These are phyloP conservation scores for Frieseomelitta varia DNA, from an alignment of 1,140 invertebrate genomes.

Conservation along the genomic window DNA sequence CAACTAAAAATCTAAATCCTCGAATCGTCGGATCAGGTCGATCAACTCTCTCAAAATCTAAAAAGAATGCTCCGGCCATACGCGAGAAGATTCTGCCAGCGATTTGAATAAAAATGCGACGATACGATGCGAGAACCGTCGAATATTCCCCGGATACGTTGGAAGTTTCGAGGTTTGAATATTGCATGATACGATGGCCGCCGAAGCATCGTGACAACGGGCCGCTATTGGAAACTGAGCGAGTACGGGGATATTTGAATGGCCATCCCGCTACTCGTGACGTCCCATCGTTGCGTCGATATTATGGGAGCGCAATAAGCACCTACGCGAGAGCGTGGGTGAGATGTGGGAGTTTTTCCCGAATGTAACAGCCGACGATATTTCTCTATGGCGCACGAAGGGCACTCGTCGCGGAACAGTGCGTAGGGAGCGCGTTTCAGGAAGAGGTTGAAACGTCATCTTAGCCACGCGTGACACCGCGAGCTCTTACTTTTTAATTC, in stretches of 20 bases:
- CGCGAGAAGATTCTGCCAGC: no score
- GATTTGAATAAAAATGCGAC: conserved; percentile 33
- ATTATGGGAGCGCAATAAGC: conserved; percentile 55
- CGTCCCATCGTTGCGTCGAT: conserved; percentile 32
- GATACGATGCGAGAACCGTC: not conserved
- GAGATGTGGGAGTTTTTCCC: conserved; percentile 29
- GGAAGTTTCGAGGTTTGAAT: conserved; percentile 3
- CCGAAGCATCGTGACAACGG: not conserved
- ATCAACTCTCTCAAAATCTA: not conserved
- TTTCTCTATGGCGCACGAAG: conserved; percentile 26
- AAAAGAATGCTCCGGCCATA: not conserved
- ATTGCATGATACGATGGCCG: conserved; percentile 11
- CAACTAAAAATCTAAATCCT: no score
- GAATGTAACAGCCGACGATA: conserved; percentile 18
- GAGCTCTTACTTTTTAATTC: conserved; percentile 31
- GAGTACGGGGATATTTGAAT: conserved; percentile 8
- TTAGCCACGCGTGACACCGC: not conserved
- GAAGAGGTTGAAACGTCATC: conserved; percentile 24
- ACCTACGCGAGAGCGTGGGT: conserved; percentile 47
- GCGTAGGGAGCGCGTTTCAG: conserved; percentile 32
- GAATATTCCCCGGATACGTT: not conserved
- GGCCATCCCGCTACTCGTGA: conserved; percentile 20
- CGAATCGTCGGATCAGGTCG: not conserved
- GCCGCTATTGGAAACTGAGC: not conserved
- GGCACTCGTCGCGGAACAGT: conserved; percentile 5